These are phyloP conservation scores for Bufotes viridis DNA, from an alignment of 2,797 vertebrate genomes.

Conservation along the genomic window DNA sequence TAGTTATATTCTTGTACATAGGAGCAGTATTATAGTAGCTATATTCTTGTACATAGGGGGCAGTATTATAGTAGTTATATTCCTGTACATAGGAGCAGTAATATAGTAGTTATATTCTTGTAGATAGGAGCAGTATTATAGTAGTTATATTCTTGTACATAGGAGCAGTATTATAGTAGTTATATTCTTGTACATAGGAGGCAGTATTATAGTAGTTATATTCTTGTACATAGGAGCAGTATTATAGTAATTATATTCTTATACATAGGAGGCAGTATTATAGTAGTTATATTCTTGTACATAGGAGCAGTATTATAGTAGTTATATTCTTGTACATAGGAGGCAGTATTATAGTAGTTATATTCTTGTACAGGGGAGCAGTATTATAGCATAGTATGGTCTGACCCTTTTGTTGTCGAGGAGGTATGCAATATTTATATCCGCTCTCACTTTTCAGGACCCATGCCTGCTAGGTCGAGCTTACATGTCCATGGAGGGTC, in stretches of 20 bases:
- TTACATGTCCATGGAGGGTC: no score
- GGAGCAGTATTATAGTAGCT: not conserved
- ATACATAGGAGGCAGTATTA: constrained; percentile 1
- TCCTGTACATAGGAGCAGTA: not conserved
- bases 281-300: not conserved
- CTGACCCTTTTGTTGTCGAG: no score
- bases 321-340: not conserved
- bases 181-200: no score
- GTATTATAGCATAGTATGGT: no score
- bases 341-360: not conserved
- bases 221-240: no score
- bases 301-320: not conserved
- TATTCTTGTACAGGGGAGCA: not conserved
- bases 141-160: not conserved
- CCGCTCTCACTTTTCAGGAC: no score
- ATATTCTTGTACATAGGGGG: not conserved
- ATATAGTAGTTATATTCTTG: not conserved
- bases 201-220: no score
- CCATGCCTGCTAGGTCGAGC: no score
- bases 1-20: constrained; percentile 18
- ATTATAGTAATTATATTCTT: not conserved
- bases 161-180: not conserved
- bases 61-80: not conserved
- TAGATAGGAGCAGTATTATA: not conserved
- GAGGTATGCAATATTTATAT: no score